Conservation (phyloP, 2,113 vertebrate species). For the Thermophis baileyi region DNA sequence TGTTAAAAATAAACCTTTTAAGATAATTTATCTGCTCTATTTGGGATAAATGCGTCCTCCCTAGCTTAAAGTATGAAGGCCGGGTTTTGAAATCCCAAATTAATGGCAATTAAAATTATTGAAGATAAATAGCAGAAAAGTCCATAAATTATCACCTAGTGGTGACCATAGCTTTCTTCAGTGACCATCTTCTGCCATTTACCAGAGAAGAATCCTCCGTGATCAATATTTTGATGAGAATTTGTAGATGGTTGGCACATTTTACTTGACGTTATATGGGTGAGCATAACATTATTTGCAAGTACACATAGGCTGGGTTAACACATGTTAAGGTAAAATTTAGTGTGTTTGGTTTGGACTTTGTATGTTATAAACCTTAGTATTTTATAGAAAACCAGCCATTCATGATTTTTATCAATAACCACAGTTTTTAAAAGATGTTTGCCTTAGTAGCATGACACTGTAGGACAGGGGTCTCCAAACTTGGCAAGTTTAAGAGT, state of each 20-base stretch:
- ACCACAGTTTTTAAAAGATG: neutral
- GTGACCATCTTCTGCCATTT: neutral
- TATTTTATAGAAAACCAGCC: neutral
- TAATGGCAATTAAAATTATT: neutral
- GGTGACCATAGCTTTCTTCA: neutral
- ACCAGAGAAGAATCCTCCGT: neutral
- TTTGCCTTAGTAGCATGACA: neutral
- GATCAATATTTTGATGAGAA: neutral
- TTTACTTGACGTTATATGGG: neutral
- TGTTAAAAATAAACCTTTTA: neutral
- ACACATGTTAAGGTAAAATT: neutral
- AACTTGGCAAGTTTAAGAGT: too few species aligned
- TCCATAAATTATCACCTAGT: neutral
- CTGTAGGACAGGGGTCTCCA: neutral
- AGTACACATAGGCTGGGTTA: neutral
- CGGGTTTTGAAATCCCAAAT: neutral
- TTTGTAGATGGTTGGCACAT: neutral
- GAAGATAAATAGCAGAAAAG: neutral
- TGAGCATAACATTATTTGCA: neutral
- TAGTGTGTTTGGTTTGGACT: neutral
- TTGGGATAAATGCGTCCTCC: neutral
- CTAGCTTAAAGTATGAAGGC: neutral
- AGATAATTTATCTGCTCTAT: neutral
- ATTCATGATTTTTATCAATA: neutral
- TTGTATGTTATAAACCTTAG: neutral